Conservation (phyloP, 1,140 invertebrate genomes). For the Drosophila ficusphila region DNA sequence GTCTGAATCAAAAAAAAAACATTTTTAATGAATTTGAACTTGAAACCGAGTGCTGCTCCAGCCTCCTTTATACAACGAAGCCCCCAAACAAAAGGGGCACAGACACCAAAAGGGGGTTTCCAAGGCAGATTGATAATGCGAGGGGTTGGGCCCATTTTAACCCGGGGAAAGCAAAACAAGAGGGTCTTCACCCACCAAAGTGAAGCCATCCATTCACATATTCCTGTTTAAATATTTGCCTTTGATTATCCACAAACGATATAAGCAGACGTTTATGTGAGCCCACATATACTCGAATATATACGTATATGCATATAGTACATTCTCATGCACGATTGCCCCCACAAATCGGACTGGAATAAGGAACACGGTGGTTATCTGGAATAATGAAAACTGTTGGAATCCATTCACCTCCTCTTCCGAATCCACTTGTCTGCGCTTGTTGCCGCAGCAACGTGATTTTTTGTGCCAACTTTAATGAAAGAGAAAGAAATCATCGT, state of each 20-base stretch:
- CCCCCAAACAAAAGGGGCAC: not conserved
- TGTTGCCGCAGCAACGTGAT: slow-evolving; percentile 65
- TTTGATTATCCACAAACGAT: slow-evolving; percentile 73
- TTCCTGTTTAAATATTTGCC: slow-evolving; percentile 79
- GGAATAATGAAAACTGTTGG: slow-evolving; percentile 42
- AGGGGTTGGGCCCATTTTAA: not conserved
- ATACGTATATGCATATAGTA: not conserved
- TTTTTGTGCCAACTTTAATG: slow-evolving; percentile 69
- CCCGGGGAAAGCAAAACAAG: not conserved
- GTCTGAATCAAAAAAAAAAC: not conserved
- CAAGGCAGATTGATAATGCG: slow-evolving; percentile 5
- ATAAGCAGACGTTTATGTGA: slow-evolving; percentile 30
- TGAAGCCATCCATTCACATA: slow-evolving; percentile 30
- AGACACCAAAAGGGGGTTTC: slow-evolving; percentile 1
- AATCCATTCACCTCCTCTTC: not conserved
- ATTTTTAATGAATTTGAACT: slow-evolving; percentile 59
- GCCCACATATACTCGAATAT: too few relatives aligned
- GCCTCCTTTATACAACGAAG: not conserved
- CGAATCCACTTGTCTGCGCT: slow-evolving; percentile 11
- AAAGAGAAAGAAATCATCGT: slow-evolving; percentile 50
- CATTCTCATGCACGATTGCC: slow-evolving; percentile 39
- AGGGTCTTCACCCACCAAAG: not conserved
- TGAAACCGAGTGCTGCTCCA: slow-evolving; percentile 17
- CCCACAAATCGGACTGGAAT: not conserved
- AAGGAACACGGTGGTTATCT: not conserved